Evolutionary conservation across 1,140 invertebrate genomes (phyloP).

Genomic region (Rhizoglyphus robini): DNA sequence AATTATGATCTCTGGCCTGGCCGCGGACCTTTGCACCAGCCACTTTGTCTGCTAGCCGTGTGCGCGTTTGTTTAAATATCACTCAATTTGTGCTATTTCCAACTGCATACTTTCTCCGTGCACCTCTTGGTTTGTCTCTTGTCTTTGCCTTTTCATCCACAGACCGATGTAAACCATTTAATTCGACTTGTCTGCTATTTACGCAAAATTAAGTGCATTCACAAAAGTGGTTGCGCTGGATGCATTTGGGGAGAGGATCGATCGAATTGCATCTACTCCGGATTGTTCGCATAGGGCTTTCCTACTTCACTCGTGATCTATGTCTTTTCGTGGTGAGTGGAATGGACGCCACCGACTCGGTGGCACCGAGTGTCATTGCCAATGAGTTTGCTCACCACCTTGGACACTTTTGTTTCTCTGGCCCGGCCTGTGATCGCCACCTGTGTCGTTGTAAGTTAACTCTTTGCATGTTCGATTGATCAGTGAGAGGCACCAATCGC

Average conservation of each 20-base stretch:
- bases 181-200: neutral
- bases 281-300: no score
- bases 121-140: neutral
- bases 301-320: no score
- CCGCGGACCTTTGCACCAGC: neutral
- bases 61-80: conserved; percentile 12
- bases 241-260: no score
- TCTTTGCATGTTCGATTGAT: no score
- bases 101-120: neutral
- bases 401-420: neutral
- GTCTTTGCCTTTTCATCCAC: neutral
- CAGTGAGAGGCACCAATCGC: neutral
- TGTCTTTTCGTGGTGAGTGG: no score
- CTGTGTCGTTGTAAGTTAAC: neutral
- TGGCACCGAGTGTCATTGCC: no score
- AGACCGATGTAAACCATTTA: neutral
- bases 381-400: no score
- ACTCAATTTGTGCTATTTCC: neutral
- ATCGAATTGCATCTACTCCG: no score
- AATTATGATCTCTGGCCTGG: conserved; percentile 11
- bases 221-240: no score
- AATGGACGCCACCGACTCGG: no score
- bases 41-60: neutral
- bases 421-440: neutral
- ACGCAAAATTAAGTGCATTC: neutral